Conservation (phyloP, 2,888 invertebrate genomes). For the Conistra vaccinii region DNA sequence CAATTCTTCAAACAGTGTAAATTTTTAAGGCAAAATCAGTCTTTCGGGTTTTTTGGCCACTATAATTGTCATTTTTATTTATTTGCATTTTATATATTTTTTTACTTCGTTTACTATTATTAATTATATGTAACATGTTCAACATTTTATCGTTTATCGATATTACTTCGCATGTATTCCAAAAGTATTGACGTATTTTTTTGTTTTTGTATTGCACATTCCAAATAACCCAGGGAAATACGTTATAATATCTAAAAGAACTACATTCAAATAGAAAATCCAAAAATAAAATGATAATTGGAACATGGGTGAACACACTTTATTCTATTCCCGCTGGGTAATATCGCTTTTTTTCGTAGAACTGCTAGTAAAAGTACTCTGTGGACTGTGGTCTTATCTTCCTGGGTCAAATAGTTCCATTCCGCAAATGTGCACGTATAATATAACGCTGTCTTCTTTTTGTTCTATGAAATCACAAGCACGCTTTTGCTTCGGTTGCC, state of each 20-base stretch:
- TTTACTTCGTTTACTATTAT: not conserved
- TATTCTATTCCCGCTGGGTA: not conserved
- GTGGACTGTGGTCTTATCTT: not conserved
- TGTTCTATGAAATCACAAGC: not conserved
- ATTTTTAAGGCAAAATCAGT: not conserved
- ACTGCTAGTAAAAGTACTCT: not conserved
- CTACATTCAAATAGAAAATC: no score
- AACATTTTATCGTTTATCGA: not conserved
- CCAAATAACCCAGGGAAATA: conserved; percentile 37
- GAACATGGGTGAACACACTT: not conserved
- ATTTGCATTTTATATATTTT: conserved; percentile 19
- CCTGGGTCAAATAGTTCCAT: conserved; percentile 32
- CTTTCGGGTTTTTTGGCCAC: not conserved
- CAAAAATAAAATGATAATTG: accelerated
- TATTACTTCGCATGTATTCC: conserved; percentile 22
- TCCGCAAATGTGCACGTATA: conserved; percentile 27
- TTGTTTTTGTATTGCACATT: conserved; percentile 41
- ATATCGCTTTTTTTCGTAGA: not conserved
- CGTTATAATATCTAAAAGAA: not conserved
- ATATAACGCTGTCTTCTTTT: not conserved
- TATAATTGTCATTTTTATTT: not conserved
- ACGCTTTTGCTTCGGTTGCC: conserved; percentile 1
- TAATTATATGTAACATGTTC: not conserved
- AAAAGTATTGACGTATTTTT: conserved; percentile 27
- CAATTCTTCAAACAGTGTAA: not conserved